Conservation (phyloP, 2,113 vertebrate genomes). For the Calidris pygmaea region DNA sequence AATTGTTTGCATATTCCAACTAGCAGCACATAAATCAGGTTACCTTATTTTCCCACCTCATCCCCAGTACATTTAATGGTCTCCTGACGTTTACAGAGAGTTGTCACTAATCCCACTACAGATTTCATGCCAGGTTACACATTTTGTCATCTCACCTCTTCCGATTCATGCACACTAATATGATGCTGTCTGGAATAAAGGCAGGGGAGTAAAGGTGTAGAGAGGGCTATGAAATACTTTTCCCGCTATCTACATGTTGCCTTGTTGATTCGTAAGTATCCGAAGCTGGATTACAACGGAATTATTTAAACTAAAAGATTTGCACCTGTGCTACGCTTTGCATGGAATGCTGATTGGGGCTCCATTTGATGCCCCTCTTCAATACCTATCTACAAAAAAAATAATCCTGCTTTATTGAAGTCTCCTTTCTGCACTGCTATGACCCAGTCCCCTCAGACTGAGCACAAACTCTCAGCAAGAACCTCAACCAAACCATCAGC, state of each 20-base stretch:
- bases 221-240: background rate
- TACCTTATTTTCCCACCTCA: background rate
- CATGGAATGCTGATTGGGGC: background rate
- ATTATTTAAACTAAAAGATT: background rate
- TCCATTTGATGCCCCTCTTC: background rate
- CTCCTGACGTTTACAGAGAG: background rate
- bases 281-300: background rate
- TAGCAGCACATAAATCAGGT: background rate
- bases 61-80: background rate
- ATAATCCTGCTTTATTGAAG: background rate
- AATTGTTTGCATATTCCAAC: background rate
- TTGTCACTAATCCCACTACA: background rate
- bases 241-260: background rate
- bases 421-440: accelerated
- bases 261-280: background rate
- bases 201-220: background rate
- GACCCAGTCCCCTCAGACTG: background rate
- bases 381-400: background rate
- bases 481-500: background rate
- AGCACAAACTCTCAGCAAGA: background rate
- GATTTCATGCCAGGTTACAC: background rate
- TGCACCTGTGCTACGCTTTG: background rate
- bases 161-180: background rate
- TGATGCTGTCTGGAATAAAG: background rate
- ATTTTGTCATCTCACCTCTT: background rate